Conservation (phyloP, 2,797 vertebrate species). For the Chromobotia macracanthus region DNA sequence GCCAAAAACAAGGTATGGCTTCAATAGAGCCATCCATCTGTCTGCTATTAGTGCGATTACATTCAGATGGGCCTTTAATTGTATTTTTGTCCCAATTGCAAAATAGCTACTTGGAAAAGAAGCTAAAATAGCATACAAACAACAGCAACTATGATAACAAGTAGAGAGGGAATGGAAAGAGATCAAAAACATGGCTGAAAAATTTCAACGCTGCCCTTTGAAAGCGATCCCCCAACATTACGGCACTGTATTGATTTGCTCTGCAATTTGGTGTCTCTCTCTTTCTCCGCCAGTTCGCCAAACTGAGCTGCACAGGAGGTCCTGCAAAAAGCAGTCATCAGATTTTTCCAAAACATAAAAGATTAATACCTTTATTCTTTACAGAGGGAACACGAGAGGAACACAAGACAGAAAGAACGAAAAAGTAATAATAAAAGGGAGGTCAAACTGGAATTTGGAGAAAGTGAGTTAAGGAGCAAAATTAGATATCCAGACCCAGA, state of each 20-base stretch:
- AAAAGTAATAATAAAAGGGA: slow-evolving; percentile 72
- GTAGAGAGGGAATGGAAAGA: slow-evolving; percentile 90
- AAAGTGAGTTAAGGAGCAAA: slow-evolving; percentile 68
- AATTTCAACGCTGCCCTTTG: slow-evolving; percentile 86
- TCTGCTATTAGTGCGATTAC: slow-evolving; percentile 89
- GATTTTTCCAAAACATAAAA: slow-evolving; percentile 82
- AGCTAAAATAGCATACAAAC: slow-evolving; percentile 99
- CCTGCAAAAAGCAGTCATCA: slow-evolving; percentile 76
- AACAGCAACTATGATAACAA: slow-evolving; percentile 98
- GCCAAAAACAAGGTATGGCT: slow-evolving; percentile 88
- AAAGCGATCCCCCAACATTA: slow-evolving; percentile 87
- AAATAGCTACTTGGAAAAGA: slow-evolving; percentile 99
- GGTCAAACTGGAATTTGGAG: slow-evolving; percentile 77
- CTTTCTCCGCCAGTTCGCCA: slow-evolving; percentile 76
- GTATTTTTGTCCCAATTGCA: slow-evolving; percentile 98
- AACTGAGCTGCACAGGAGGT: slow-evolving; percentile 80
- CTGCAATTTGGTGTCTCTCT: slow-evolving; percentile 86
- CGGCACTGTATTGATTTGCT: slow-evolving; percentile 85
- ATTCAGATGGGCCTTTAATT: slow-evolving; percentile 99
- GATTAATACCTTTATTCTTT: slow-evolving; percentile 80
- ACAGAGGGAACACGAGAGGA: slow-evolving; percentile 57
- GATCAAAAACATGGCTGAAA: slow-evolving; percentile 88
- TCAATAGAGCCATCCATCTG: slow-evolving; percentile 93
- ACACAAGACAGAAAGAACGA: slow-evolving; percentile 30
- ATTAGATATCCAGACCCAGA: slow-evolving; percentile 68